Evolutionary conservation across 2,113 vertebrate species (phyloP), one percentile per base, ranked within the genome.

Genomic region (Coturnix japonica): DNA sequence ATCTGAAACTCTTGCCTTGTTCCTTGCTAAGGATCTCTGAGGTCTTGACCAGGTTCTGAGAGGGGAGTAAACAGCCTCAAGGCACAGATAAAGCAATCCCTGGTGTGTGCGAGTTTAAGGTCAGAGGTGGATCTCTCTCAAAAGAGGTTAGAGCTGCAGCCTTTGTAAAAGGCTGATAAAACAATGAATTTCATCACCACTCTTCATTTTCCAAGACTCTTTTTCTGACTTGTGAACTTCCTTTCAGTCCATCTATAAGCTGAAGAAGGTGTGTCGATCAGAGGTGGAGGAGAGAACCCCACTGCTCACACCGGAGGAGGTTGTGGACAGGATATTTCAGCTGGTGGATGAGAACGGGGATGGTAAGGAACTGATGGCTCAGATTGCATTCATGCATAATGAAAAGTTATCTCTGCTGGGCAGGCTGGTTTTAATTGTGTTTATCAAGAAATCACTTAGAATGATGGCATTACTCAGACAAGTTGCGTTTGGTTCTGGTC

Each of bases 301-400:
- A 14, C 74, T 98, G 85, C 97, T 99, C 79, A 98, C 98, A 0
- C 99, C 99, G 0, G 99, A 99, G 96, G 98, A 99, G 96, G 98
- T 99, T 44, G 99, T 99, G 91, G 98, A 99, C 94, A 98, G 99
- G 94, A 99, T 99, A 98, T 99, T 99, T 90, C 98, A 98, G 90
- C 94, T 99, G 91, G 98, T 99, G 96, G 99, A 99, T 94, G 98
- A 99, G 96, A 99, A 99, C 4, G 98, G 98, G 95, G 99, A 99
- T 46, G 99, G 99, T 99, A 96, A 97, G 97, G 91, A 94, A 37
- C 26, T 1, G 20, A 5, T 23, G 53, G 23, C 72, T 44, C 63
- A 7, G 71, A 12, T 17, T 25, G 76, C 19, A 39, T 15, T 81
- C 15, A 6, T 59, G 51, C 2, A 28, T 41, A 37, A 13, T 26